These are phyloP conservation scores for Nothoprocta perdicaria DNA, from an alignment of 2,113 vertebrate genomes.

Conservation along the genomic window DNA sequence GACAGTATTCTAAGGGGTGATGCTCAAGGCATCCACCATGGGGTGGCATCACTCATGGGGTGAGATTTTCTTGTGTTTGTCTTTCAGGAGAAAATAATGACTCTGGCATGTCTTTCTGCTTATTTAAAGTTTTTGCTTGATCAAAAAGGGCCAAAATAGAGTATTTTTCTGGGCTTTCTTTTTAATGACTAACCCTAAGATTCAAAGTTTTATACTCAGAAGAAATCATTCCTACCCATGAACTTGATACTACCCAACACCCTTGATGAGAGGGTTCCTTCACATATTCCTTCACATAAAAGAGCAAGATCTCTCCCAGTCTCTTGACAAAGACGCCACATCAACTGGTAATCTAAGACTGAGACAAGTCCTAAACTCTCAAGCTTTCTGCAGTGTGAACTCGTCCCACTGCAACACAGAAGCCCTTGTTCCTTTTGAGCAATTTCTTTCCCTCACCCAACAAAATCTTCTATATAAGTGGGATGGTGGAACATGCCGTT, in stretches of 20 bases:
- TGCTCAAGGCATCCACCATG: no score
- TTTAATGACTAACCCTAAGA: not conserved
- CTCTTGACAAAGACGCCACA: not conserved
- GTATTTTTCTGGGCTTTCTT: not conserved
- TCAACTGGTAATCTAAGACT: not conserved
- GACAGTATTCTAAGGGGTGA: not conserved
- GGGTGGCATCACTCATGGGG: not conserved
- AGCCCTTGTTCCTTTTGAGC: conserved; percentile 16
- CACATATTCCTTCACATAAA: not conserved
- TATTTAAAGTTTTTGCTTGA: not conserved
- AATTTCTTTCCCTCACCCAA: conserved; percentile 2
- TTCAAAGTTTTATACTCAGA: not conserved
- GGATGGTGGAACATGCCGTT: not conserved
- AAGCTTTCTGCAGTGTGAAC: not conserved
- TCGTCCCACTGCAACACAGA: not conserved
- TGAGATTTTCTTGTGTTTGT: not conserved
- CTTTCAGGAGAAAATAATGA: not conserved
- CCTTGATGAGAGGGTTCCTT: not conserved
- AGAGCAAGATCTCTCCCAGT: not conserved
- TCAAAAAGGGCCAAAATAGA: not conserved
- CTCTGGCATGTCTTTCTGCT: not conserved
- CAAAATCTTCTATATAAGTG: not conserved
- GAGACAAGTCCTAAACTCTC: not conserved
- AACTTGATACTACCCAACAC: not conserved
- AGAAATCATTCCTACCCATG: not conserved